Evolutionary conservation across 2,888 invertebrate species (phyloP), one percentile per base, ranked within the genome.

Genomic region (Tetragonula carbonaria): DNA sequence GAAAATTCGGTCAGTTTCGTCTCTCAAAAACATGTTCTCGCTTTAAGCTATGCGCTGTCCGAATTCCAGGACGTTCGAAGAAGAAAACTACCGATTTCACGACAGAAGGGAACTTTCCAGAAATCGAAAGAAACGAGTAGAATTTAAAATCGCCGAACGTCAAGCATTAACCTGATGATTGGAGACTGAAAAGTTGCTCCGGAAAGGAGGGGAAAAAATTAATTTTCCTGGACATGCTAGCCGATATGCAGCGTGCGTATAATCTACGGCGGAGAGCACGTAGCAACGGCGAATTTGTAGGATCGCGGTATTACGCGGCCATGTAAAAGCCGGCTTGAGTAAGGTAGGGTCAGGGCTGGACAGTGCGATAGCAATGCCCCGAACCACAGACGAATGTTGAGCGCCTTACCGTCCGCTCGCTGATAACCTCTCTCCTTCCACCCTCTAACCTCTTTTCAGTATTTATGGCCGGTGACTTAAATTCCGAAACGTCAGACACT

Each of bases 291-390:
- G 82, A 87, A 80, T 74, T 85, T 85, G 80, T 85, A 84, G 87
- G 73, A 78, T 83, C 77, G 77, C 62, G 28, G 70, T 82, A 71
- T 87, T 84, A 80, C 77, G 67, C 55, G 71, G 79, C 55, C 74
- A 13, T 82, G 88, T 84, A 89, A 79, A 88, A 90, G 83, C 84
- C 85, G 70, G 85, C 23, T 75, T 79, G 87, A 85, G 79, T 80
- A 82, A 80, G 88, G 85, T 78, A 87, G 90, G 90, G 91, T 91
- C 91, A 91, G 90, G 88, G 85, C 91, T 92, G 93, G 92, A 91
- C 92, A 91, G 87, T 82, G 92, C 92, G 94, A 94, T 94, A 94
- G 92, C 88, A 87, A 88, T 86, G 88, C 90, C 87, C 85, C 87
- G 85, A 87, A 91, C 91, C 88, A 90, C 88, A 84, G 90, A 88